Conservation (phyloP, 1,140 invertebrate species). For the Pollicipes pollicipes region DNA sequence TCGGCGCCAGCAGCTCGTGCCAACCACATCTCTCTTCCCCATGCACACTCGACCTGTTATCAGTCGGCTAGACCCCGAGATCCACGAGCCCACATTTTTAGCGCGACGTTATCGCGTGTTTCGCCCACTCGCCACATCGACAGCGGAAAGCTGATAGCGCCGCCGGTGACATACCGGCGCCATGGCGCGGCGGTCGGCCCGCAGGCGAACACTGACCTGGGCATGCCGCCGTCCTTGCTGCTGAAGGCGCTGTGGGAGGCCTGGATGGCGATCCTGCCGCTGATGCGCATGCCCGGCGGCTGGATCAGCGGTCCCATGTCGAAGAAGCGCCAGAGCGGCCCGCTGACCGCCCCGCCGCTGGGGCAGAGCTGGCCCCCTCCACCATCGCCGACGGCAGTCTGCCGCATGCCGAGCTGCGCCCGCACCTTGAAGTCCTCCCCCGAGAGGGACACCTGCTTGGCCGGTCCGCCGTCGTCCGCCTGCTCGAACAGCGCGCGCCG, state of each 20-base stretch:
- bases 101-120: too few species aligned
- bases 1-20: too few species aligned
- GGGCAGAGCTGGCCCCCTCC: background rate
- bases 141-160: too few species aligned
- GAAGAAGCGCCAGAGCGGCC: conserved; percentile 7
- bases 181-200: too few species aligned
- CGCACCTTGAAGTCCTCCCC: background rate
- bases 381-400: background rate
- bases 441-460: background rate
- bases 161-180: too few species aligned
- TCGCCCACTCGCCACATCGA: too few species aligned
- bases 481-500: background rate
- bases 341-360: conserved; percentile 1
- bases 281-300: conserved; percentile 5
- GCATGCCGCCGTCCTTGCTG: background rate
- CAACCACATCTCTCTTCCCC: too few species aligned
- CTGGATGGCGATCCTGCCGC: background rate
- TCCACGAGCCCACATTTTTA: too few species aligned
- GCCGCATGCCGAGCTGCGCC: background rate
- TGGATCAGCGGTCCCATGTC: conserved; percentile 4
- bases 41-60: too few species aligned
- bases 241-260: background rate
- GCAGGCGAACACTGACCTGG: background rate
- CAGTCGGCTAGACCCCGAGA: too few species aligned
- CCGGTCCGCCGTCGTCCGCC: background rate